Percentiles rank a stretch among this genome's conserved stretches.
Evolutionary conservation across 2,888 invertebrate species (phyloP).

Genomic region (Spodoptera picta): DNA sequence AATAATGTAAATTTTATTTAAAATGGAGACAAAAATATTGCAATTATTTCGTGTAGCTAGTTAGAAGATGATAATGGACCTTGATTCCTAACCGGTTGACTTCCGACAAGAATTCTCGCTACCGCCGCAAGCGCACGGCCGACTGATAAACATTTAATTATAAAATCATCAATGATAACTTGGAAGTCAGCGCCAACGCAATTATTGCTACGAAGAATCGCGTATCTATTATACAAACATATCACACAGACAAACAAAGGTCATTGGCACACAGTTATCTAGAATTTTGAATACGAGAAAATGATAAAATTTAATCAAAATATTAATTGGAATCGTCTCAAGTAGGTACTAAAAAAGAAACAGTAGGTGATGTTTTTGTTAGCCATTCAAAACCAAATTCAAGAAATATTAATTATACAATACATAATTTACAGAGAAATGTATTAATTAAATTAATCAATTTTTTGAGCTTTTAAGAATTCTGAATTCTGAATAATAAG

Average conservation of each 20-base stretch:
- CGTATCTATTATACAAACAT: conserved; percentile 48
- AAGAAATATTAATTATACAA: neutral
- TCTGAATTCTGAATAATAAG: conserved; percentile 38
- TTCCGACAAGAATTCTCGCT: conserved; percentile 36
- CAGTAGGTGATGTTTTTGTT: neutral
- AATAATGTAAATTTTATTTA: too few relatives aligned
- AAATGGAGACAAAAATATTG: neutral
- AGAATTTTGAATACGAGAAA: conserved; percentile 22
- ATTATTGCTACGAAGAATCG: conserved; percentile 53
- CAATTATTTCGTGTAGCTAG: neutral
- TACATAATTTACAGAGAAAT: conserved; percentile 24
- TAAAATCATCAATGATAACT: conserved; percentile 31
- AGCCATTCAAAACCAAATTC: too few relatives aligned
- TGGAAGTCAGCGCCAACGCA: conserved; percentile 27
- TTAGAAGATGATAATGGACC: conserved; percentile 10
- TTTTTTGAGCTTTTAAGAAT: conserved; percentile 19
- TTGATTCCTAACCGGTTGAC: conserved; percentile 34
- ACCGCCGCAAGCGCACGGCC: conserved; percentile 28
- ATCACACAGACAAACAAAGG: conserved; percentile 46
- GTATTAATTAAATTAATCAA: conserved; percentile 33
- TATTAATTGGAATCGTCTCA: conserved; percentile 8
- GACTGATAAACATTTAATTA: conserved; percentile 43
- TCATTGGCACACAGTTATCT: conserved; percentile 54
- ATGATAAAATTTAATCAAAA: conserved; percentile 12
- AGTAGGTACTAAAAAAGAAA: too few relatives aligned